These are phyloP conservation scores for Amphipyra tragopoginis DNA, from an alignment of 2,888 invertebrate species.

Conservation along the genomic window DNA sequence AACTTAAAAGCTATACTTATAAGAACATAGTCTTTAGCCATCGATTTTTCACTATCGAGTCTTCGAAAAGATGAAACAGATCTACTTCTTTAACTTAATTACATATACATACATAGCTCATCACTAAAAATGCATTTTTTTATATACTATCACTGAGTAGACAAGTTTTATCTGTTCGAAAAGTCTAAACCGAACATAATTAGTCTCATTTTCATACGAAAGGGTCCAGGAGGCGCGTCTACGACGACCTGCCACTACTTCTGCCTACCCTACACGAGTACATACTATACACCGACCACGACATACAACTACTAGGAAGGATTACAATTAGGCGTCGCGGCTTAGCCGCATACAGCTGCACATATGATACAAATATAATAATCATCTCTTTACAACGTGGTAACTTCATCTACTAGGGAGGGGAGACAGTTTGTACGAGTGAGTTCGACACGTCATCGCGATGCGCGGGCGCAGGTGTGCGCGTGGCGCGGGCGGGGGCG, in stretches of 20 bases:
- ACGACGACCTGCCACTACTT: conserved; percentile 53
- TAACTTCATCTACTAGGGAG: conserved; percentile 84
- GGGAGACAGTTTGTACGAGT: conserved; percentile 84
- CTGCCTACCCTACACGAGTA: conserved; percentile 71
- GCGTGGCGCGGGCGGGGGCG: conserved; percentile 59
- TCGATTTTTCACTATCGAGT: conserved; percentile 85
- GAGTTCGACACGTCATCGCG: conserved; percentile 66
- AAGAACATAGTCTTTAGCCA: conserved; percentile 88
- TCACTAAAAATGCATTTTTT: conserved; percentile 89
- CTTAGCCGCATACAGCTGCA: conserved; percentile 87
- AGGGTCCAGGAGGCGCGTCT: conserved; percentile 65
- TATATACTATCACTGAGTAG: conserved; percentile 88
- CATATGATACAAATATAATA: conserved; percentile 84
- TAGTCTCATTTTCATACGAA: conserved; percentile 78
- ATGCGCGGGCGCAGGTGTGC: conserved; percentile 47
- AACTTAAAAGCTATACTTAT: conserved; percentile 81
- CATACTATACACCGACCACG: conserved; percentile 74
- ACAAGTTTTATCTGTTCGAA: conserved; percentile 89
- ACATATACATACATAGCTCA: conserved; percentile 86
- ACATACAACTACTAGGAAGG: conserved; percentile 86
- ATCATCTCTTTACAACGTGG: conserved; percentile 86
- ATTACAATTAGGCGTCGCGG: conserved; percentile 83
- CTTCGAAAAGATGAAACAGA: conserved; percentile 90
- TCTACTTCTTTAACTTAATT: conserved; percentile 85
- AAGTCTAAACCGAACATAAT: conserved; percentile 85